phyloP scores from a whole-genome alignment of 2,113 vertebrate species.

The Mohoua ochrocephala region DNA sequence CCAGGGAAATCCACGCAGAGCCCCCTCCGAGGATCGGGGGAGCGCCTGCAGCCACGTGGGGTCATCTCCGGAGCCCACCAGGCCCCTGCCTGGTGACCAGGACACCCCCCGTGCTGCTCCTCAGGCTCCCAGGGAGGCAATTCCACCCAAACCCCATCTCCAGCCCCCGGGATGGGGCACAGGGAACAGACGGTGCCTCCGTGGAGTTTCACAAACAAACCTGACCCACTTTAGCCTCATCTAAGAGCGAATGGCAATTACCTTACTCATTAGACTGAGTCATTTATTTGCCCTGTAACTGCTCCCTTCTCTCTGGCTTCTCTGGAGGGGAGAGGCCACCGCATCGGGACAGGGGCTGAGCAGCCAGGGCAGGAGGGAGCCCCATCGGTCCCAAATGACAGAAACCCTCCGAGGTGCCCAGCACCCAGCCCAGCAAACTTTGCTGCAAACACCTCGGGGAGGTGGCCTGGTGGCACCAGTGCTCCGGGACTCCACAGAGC shows the following conservation, averaged over 20 bases:
- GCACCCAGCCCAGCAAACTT: background rate
- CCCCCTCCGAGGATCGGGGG: background rate
- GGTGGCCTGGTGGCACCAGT: fast-evolving
- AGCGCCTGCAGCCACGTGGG: background rate
- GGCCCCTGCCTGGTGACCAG: background rate
- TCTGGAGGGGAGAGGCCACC: slow-evolving; percentile 17
- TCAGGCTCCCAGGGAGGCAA: background rate
- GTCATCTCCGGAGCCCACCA: background rate
- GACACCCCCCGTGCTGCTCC: background rate
- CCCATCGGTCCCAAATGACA: background rate
- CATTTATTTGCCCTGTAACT: slow-evolving; percentile 49
- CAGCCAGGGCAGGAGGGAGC: background rate
- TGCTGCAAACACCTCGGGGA: background rate
- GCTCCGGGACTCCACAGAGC: background rate
- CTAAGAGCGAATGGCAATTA: slow-evolving; percentile 26
- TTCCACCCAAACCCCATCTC: background rate
- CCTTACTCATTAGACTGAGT: slow-evolving; percentile 49
- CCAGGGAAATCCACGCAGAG: background rate
- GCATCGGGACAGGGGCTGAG: background rate
- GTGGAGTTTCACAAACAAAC: slow-evolving; percentile 52
- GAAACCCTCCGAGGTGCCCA: background rate
- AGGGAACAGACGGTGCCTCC: slow-evolving; percentile 33
- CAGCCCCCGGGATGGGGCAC: background rate
- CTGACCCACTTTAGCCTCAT: slow-evolving; percentile 53
- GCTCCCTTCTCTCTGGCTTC: background rate